These are phyloP conservation scores for Petrolisthes manimaculis DNA, from an alignment of 2,888 invertebrate species.

Conservation along the genomic window DNA sequence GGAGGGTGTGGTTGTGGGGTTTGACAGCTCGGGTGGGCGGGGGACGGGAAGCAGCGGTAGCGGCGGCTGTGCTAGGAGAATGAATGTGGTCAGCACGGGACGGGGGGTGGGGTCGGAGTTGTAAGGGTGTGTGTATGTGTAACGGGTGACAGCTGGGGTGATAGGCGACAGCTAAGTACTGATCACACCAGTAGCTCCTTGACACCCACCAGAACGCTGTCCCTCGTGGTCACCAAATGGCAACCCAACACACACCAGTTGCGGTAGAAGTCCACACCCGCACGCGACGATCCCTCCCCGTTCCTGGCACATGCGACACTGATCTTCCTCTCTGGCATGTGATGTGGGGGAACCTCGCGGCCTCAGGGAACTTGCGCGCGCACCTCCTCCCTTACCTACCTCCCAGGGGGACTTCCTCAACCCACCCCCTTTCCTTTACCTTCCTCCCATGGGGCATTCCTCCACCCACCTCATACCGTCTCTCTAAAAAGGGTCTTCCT, in stretches of 20 bases:
- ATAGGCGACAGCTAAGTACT: too few species aligned
- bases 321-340: slow-evolving; percentile 29
- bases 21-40: too few species aligned
- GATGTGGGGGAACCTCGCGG: slow-evolving; percentile 45
- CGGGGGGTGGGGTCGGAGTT: background rate
- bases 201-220: background rate
- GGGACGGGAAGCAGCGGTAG: background rate
- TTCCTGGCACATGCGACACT: slow-evolving; percentile 19
- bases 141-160: too few species aligned
- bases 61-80: background rate
- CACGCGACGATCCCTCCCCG: background rate
- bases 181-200: too few species aligned
- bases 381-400: background rate
- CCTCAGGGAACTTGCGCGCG: slow-evolving; percentile 35
- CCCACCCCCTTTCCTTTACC: background rate
- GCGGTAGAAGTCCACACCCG: background rate
- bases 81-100: background rate
- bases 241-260: slow-evolving; percentile 2
- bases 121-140: background rate
- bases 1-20: too few species aligned
- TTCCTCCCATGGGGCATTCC: background rate
- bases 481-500: background rate
- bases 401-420: slow-evolving; percentile 6
- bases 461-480: background rate
- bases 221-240: background rate